A percentile compares a stretch with the other conserved stretches of the same genome.
Evolutionary conservation across 2,888 invertebrate species (phyloP).

Genomic region (Meiosimyza decipiens): DNA sequence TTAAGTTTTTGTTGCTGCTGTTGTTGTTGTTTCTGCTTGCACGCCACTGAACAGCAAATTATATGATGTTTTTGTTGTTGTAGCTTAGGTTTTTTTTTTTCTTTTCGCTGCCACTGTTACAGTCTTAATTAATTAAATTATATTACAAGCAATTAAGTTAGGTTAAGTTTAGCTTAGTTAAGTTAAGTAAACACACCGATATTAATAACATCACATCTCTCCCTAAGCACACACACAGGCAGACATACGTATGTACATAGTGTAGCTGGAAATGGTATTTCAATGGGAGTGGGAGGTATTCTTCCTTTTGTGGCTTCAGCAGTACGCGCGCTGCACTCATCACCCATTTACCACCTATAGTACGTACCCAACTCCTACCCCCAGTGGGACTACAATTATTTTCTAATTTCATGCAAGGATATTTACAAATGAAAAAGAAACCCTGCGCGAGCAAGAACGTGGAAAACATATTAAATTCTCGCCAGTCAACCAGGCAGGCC

Average conservation of each 20-base stretch:
- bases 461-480: slow-evolving; percentile 32
- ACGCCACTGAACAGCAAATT: slow-evolving; percentile 24
- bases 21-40: slow-evolving; percentile 2
- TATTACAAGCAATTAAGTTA: slow-evolving; percentile 39
- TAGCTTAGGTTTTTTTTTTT: not conserved
- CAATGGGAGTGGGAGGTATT: not conserved
- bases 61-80: slow-evolving; percentile 14
- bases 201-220: slow-evolving; percentile 14
- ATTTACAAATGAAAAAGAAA: slow-evolving; percentile 39
- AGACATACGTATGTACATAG: too few relatives aligned
- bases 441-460: slow-evolving; percentile 49
- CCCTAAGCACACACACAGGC: not conserved
- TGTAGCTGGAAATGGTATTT: not conserved
- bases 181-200: slow-evolving; percentile 15
- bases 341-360: not conserved
- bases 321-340: not conserved
- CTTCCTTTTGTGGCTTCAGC: not conserved
- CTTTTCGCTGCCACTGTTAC: slow-evolving; percentile 9
- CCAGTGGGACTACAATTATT: slow-evolving; percentile 52
- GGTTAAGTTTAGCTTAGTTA: slow-evolving; percentile 36
- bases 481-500: too few relatives aligned
- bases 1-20: slow-evolving; percentile 11
- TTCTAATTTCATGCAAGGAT: slow-evolving; percentile 56
- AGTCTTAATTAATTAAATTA: slow-evolving; percentile 58
- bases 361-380: slow-evolving; percentile 36